These are phyloP conservation scores for Apeltes quadracus DNA, from an alignment of 2,113 vertebrate genomes.

Conservation along the genomic window DNA sequence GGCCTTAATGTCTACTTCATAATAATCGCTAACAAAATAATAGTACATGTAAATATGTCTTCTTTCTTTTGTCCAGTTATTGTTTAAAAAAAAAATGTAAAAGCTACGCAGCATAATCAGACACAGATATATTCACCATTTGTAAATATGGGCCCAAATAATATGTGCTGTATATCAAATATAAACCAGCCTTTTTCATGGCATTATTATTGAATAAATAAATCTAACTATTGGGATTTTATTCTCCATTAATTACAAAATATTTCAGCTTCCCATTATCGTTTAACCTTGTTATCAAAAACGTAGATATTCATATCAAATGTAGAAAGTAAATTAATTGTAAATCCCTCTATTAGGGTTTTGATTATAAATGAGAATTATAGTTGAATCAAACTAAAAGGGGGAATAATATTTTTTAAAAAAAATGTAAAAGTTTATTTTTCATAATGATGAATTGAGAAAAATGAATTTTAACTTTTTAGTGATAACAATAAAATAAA, in stretches of 20 bases:
- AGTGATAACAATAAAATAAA: too few relatives aligned
- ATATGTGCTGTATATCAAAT: too few relatives aligned
- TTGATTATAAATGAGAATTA: neutral
- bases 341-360: neutral
- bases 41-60: neutral
- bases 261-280: neutral
- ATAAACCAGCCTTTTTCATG: neutral
- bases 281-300: neutral
- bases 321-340: neutral
- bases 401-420: neutral
- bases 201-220: neutral
- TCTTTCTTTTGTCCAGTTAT: neutral
- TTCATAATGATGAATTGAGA: neutral
- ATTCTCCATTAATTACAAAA: neutral
- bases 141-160: neutral
- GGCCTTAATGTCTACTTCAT: neutral
- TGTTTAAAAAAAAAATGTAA: neutral
- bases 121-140: neutral
- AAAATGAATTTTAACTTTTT: too few relatives aligned
- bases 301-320: neutral
- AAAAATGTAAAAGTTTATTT: neutral
- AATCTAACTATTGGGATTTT: too few relatives aligned
- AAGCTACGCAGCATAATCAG: neutral
- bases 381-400: neutral
- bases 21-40: neutral